Evolutionary conservation across 1,140 invertebrate genomes (phyloP).

Genomic region (Phthorimaea operculella): DNA sequence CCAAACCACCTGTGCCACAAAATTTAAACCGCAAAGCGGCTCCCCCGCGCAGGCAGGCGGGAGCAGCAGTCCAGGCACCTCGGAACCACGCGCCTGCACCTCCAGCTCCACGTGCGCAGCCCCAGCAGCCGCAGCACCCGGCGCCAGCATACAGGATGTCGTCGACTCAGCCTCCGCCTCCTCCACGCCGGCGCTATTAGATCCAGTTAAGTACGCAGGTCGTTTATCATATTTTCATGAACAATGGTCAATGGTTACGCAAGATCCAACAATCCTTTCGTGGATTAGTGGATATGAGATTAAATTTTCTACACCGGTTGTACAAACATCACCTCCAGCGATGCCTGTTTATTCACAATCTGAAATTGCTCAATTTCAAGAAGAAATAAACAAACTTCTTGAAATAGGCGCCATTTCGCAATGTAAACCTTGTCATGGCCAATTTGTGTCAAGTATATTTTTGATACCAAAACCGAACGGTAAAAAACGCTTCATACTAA

Average conservation of each 20-base stretch:
- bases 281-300: constrained; percentile 1
- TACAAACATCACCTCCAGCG: background rate
- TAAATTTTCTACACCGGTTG: background rate
- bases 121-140: background rate
- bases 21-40: constrained; percentile 5
- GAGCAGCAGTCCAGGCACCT: background rate
- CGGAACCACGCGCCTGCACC: constrained; percentile 6
- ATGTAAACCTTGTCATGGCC: constrained; percentile 6
- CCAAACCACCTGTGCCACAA: background rate
- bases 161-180: background rate
- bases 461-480: constrained; percentile 22
- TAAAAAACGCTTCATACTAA: constrained; percentile 26
- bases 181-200: background rate
- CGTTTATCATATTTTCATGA: background rate
- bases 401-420: constrained; percentile 7
- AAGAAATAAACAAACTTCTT: background rate
- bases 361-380: background rate
- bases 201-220: background rate
- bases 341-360: background rate
- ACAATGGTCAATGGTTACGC: background rate
- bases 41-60: constrained; percentile 1
- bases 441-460: constrained; percentile 15
- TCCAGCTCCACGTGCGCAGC: constrained; percentile 1
- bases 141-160: background rate
- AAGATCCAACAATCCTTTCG: background rate